phyloP scores from a whole-genome alignment of 2,113 vertebrate genomes.

The Bambusicola thoracicus region DNA sequence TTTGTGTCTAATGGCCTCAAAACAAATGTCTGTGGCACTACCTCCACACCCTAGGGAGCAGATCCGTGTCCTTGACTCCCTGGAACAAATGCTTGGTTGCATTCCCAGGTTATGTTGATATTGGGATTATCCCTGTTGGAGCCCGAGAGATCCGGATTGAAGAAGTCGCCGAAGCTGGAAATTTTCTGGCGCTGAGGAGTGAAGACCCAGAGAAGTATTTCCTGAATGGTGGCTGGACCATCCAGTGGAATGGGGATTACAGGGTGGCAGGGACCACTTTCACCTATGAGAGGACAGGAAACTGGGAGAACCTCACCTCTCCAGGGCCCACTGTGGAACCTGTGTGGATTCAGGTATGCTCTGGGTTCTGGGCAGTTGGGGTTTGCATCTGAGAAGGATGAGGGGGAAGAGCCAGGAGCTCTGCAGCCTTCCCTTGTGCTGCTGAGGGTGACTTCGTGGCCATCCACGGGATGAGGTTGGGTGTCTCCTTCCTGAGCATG shows the following conservation, averaged over 20 bases:
- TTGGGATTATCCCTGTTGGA: conserved; percentile 91
- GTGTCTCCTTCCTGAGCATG: neutral
- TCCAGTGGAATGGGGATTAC: conserved; percentile 96
- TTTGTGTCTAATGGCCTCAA: neutral
- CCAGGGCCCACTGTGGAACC: conserved; percentile 91
- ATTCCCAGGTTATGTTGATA: conserved; percentile 88
- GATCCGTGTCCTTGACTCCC: rapidly evolving
- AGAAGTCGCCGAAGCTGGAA: conserved; percentile 89
- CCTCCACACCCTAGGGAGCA: rapidly evolving
- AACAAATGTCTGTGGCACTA: neutral
- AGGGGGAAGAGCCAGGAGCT: rapidly evolving
- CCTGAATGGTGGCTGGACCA: conserved; percentile 94
- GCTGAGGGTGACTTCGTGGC: neutral
- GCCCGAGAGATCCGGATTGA: conserved; percentile 89
- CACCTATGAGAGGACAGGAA: conserved; percentile 87
- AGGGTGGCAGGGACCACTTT: conserved; percentile 91
- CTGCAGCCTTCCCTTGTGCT: rapidly evolving
- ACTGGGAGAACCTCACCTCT: conserved; percentile 93
- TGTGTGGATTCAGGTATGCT: conserved; percentile 92
- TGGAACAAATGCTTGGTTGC: rapidly evolving
- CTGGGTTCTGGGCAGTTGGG: neutral
- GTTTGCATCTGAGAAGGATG: rapidly evolving
- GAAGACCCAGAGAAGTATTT: conserved; percentile 90
- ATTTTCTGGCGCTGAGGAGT: conserved; percentile 91
- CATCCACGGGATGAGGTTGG: neutral